phyloP scores from a whole-genome alignment of 2,797 vertebrate genomes.

The Gymnopithys bicolor region DNA sequence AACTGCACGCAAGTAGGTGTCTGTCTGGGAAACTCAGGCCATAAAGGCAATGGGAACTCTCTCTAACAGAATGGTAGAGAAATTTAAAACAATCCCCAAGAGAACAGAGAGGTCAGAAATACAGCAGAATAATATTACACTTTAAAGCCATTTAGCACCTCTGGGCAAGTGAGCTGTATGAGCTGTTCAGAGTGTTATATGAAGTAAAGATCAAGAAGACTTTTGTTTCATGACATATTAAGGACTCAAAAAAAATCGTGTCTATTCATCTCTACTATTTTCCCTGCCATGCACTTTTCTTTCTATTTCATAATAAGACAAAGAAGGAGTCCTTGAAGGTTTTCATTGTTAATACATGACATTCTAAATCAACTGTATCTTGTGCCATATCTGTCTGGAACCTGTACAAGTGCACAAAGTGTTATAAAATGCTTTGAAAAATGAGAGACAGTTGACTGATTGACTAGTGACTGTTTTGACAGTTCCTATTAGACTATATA shows the following conservation, averaged over 20 bases:
- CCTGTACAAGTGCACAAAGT: background rate
- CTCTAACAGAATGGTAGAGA: background rate
- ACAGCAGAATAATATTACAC: background rate
- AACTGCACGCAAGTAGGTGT: background rate
- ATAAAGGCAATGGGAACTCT: background rate
- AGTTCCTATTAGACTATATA: constrained; percentile 25
- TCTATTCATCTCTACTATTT: background rate
- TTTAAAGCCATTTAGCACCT: background rate
- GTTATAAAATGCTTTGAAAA: constrained; percentile 3
- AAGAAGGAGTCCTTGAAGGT: background rate
- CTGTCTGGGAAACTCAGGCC: background rate
- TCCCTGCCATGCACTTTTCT: background rate
- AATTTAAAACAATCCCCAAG: background rate
- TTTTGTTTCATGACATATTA: background rate
- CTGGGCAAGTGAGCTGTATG: background rate
- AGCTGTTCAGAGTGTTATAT: background rate
- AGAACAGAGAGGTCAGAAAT: background rate
- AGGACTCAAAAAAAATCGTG: background rate
- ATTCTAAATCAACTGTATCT: background rate
- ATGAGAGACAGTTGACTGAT: background rate
- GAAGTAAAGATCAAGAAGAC: background rate
- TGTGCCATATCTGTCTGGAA: constrained; percentile 14
- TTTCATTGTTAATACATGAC: background rate
- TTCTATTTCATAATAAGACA: background rate
- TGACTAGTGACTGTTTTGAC: constrained; percentile 2